Evolutionary conservation across 2,888 invertebrate species (phyloP), one percentile per base, ranked within the genome.

Genomic region (Stenichneumon culpator): DNA sequence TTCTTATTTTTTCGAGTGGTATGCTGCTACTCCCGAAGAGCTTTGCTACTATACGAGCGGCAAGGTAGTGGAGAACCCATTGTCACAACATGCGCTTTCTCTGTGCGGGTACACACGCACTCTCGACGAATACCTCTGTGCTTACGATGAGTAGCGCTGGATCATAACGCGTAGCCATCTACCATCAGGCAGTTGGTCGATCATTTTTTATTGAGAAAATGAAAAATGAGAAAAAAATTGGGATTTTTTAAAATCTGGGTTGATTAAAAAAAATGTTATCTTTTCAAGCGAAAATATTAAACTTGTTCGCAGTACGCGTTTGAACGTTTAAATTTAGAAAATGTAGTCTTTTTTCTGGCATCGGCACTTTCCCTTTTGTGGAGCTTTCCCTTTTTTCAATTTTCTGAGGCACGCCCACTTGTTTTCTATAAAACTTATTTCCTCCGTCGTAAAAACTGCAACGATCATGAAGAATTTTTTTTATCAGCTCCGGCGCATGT

Each of bases 1-100:
- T 85, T 85, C 85, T 85, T 85, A 79, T 79, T 85, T 85, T 79
- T 79, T 79, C 85, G 82, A 85, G 85, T 77, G 82, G 82, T 54
- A 77, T 72, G 82, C 82, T 79, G 85, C 85, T 74, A 79, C 84
- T 84, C 82, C 39, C 50, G 44, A 73, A 47, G 52, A 75, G 52
- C 70, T 65, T 57, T 47, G 65, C 70, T 39, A 11, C 47, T 32
- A 77, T 28, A 52, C 67, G 52, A 22, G 36, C 65, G 65, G 25
- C 69, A 44, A 81, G 19, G 74, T 82, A 79, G 65, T 67, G 60
- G 44, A 78, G 65, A 79, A 84, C 82, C 74, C 82, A 84, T 84
- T 84, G 84, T 84, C 82, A 74, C 79, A 70, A 28, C 2, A 54
- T 72, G 52, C 54, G 67, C 69, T 47, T 22, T 36, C 67, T 47